Evolutionary conservation across 2,113 vertebrate species (phyloP), one percentile per base, ranked within the genome.

Genomic region (Isichthys henryi): DNA sequence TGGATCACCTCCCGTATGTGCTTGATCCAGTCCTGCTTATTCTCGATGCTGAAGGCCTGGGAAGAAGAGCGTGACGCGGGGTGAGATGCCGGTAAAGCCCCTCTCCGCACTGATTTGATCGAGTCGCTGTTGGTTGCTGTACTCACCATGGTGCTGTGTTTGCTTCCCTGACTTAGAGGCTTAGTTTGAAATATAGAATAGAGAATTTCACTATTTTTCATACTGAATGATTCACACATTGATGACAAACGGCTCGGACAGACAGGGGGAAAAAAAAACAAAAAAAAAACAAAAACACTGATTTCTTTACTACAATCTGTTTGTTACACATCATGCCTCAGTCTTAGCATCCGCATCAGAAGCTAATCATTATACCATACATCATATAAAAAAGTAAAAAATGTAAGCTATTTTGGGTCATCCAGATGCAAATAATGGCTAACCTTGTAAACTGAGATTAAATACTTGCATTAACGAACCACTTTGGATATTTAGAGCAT

Each of bases 21-120:
- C 92, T 99, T 99, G 93, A 99, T 99, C 98, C 98, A 99, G 94
- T 99, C 98, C 94, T 99, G 98, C 93, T 99, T 99, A 95, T 99
- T 99, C 93, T 99, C 98, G 85, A 99, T 98, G 93, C 97, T 99
- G 86, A 98, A 99, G 0, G 98, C 98, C 98, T 99, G 93, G 87
- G n/a, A n/a, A 39, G 39, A 43, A 3, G 5, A 39, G 84, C 46
- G 49, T 88, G 23, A 90, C 53, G 84, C 50, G 88, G 27, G 62
- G 89, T 83, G 52, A 83, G 11, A 48, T 17, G 88, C 85, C 90
- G 50, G 74, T 82, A 5, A 87, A 86, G 70, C 66, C 82, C 49
- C 2, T 50, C 85, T 84, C 92, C 92, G 92, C 91, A 92, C 91
- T 93, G 83, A 91, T 93, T 93, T 88, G 91, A 92, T 89, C 90